phyloP scores from a whole-genome alignment of 1,140 invertebrate genomes.

The Battus philenor region DNA sequence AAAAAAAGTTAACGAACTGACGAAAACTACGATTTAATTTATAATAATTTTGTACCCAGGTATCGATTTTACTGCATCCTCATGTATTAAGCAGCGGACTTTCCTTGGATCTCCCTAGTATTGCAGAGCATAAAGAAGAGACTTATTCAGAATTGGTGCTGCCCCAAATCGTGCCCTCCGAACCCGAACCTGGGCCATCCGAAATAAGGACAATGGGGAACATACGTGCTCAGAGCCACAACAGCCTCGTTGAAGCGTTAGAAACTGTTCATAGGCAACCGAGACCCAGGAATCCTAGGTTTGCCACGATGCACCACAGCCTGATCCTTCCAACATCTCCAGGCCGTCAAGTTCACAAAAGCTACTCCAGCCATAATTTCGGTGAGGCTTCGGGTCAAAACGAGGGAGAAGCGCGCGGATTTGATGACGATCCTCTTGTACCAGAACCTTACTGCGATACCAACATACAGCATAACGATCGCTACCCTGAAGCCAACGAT shows the following conservation, averaged over 20 bases:
- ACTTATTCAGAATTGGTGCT: slow-evolving; percentile 28
- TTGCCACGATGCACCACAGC: slow-evolving; percentile 37
- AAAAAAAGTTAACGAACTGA: no score
- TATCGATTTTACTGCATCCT: slow-evolving; percentile 51
- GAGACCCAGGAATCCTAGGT: slow-evolving; percentile 29
- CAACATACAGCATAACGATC: slow-evolving; percentile 58
- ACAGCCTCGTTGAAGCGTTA: slow-evolving; percentile 33
- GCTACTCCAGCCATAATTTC: slow-evolving; percentile 49
- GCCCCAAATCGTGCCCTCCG: slow-evolving; percentile 17
- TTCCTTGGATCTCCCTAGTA: slow-evolving; percentile 46
- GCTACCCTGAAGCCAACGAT: slow-evolving; percentile 52
- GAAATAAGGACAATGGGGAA: slow-evolving; percentile 24
- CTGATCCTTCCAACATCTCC: slow-evolving; percentile 28
- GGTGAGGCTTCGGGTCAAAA: slow-evolving; percentile 17
- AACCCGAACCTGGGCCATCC: slow-evolving; percentile 9
- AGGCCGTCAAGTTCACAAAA: slow-evolving; percentile 37
- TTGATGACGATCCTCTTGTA: slow-evolving; percentile 1
- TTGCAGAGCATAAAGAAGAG: slow-evolving; percentile 45
- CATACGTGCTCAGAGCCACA: slow-evolving; percentile 41
- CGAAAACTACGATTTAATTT: no score
- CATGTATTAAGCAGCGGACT: slow-evolving; percentile 42
- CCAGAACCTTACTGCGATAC: slow-evolving; percentile 42
- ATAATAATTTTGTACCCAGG: slow-evolving; percentile 34
- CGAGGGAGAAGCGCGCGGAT: slow-evolving; percentile 15
- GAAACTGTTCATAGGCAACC: slow-evolving; percentile 25